Base-by-base conservation (phyloP, 2,797 vertebrate species). In the Pachyuromys duprasi region DNA sequence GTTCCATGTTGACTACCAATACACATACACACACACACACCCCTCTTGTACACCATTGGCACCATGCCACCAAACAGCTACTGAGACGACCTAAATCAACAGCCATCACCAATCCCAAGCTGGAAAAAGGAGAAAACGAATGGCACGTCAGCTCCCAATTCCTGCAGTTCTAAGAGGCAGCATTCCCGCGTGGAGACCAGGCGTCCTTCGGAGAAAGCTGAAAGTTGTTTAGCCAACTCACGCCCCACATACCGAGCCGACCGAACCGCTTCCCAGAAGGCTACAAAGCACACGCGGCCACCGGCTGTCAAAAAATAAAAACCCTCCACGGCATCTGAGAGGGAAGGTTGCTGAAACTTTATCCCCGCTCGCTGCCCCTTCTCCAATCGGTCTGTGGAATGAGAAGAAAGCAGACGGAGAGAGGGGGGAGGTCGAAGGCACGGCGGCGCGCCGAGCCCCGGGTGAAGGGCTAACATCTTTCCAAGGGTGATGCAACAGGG, bases 401-500 rank as follows among this genome's bases (percentile, higher is more conserved):
- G 26, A 91, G 81, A 78, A 92, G 63, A n/a, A 78, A 60, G 55
- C 74, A 28, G 31, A 53, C 39, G 39, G 39, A 88, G 82, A 74
- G 39, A 53, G 45, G 31, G 86, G 75, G 14, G 39, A n/a, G 5
- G 28, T 49, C 22, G 33, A 70, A 55, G 45, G 49, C 24, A 57
- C 65, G 17, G 14, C 53, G n/a, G 55, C 55, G 14, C 14, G 8
- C 18, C 49, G 14, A 72, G 49, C 67, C 57, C 49, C 0, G 84
- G 81, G 79, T 5, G 53, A 45, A 24, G 76, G 45, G 62, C 33
- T 70, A 14, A 17, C 42, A 72, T 81, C 81, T 60, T 84, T 74
- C 49, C 92, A 75, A 69, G 36, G 69, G 81, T 91, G 88, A 95
- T 96, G 96, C 96, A 97, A 97, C 96, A 96, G 97, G 93, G 96